Evolutionary conservation across 2,888 invertebrate genomes (phyloP).

Genomic region (Ernsta delagoae): DNA sequence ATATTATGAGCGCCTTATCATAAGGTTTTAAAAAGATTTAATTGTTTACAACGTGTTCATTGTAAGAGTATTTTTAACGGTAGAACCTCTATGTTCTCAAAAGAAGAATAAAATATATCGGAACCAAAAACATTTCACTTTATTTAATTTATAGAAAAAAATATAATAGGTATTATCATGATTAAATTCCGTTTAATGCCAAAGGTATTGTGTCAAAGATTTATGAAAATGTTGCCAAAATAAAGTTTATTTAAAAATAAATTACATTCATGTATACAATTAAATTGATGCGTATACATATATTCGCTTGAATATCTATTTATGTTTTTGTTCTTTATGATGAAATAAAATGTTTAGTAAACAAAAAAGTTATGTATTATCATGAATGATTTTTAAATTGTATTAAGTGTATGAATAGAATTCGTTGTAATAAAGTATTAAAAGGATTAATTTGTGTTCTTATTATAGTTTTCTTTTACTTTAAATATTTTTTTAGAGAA

Average conservation of each 20-base stretch:
- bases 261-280: background rate
- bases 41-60: background rate
- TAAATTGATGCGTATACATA: conserved; percentile 24
- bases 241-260: conserved; percentile 5
- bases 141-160: background rate
- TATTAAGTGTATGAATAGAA: conserved; percentile 75
- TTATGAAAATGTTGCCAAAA: conserved; percentile 6
- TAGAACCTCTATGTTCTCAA: background rate
- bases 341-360: conserved; percentile 30
- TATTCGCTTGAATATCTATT: conserved; percentile 22
- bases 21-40: conserved; percentile 47
- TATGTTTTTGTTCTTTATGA: conserved; percentile 35
- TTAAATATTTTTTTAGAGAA: no score
- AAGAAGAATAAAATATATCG: background rate
- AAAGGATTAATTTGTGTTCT: conserved; percentile 34
- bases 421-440: conserved; percentile 77
- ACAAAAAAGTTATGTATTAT: conserved; percentile 22
- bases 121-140: background rate
- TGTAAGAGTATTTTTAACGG: conserved; percentile 14
- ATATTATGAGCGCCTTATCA: conserved; percentile 45
- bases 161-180: background rate
- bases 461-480: background rate
- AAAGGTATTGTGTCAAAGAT: conserved; percentile 28
- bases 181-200: conserved; percentile 9
- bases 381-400: conserved; percentile 38